Evolutionary conservation across 2,888 invertebrate species (phyloP).

Genomic region (Andrena hattorfiana): DNA sequence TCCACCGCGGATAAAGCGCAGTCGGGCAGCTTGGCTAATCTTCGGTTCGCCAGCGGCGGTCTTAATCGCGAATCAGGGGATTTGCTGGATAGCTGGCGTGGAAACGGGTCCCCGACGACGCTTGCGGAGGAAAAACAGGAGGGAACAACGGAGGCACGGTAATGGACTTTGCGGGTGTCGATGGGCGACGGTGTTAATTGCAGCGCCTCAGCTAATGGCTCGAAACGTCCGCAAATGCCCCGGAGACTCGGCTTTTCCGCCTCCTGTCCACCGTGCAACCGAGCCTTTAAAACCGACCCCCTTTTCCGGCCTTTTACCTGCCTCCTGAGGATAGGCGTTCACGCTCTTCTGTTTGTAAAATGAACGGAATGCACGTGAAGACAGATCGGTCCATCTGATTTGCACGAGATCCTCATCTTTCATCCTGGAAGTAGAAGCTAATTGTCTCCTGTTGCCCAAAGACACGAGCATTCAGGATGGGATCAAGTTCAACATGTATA

Average conservation of each 20-base stretch:
- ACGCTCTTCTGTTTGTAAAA: no score
- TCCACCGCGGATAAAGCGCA: background rate
- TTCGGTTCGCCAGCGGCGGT: background rate
- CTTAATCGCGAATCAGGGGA: slow-evolving; percentile 43
- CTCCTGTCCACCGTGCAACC: slow-evolving; percentile 31
- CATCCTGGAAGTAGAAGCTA: no score
- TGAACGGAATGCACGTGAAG: no score
- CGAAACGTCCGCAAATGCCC: slow-evolving; percentile 61
- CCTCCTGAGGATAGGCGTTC: background rate
- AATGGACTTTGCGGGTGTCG: slow-evolving; percentile 63
- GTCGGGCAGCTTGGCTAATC: slow-evolving; percentile 6
- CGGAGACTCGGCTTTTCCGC: slow-evolving; percentile 45
- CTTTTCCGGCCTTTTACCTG: slow-evolving; percentile 22
- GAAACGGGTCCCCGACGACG: slow-evolving; percentile 23
- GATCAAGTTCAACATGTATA: no score
- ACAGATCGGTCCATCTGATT: no score
- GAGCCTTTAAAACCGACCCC: slow-evolving; percentile 42
- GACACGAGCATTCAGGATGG: no score
- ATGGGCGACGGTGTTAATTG: slow-evolving; percentile 64
- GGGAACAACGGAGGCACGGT: slow-evolving; percentile 47
- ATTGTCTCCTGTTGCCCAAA: no score
- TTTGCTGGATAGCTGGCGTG: slow-evolving; percentile 32
- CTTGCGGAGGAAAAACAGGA: slow-evolving; percentile 51
- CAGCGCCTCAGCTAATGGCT: slow-evolving; percentile 58
- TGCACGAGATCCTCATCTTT: background rate